A percentile compares a stretch with the other conserved stretches of the same genome.
Conservation (phyloP, 2,888 invertebrate species). For the Plagodis dolabraria region DNA sequence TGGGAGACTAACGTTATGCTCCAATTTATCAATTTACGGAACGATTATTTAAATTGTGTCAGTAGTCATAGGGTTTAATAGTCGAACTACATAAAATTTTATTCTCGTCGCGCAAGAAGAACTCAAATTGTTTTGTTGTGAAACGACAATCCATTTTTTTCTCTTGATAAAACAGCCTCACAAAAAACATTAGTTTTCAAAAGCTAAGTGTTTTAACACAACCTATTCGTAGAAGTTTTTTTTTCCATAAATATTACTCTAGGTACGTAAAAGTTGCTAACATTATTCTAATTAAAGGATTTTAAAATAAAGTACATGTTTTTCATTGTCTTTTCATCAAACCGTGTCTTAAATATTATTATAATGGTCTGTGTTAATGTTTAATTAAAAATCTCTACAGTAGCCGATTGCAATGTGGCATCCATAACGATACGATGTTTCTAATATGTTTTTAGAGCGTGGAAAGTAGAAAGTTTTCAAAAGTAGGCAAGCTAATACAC, state of each 20-base stretch:
- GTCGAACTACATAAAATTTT: constrained; percentile 3
- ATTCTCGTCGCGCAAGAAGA: not conserved
- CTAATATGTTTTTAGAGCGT: constrained; percentile 83
- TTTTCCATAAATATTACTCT: no score
- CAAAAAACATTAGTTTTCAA: no score
- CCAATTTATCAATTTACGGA: constrained; percentile 29
- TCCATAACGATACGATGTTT: constrained; percentile 75
- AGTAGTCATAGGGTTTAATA: constrained; percentile 20
- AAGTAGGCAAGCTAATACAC: constrained; percentile 76
- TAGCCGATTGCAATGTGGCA: constrained; percentile 65
- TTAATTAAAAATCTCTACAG: constrained; percentile 49
- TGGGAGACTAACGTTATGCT: constrained; percentile 20
- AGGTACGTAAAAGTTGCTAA: no score
- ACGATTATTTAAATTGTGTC: constrained; percentile 27
- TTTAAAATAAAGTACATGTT: no score
- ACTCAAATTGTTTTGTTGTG: not conserved
- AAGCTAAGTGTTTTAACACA: no score
- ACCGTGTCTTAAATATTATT: not conserved
- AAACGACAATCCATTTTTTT: no score
- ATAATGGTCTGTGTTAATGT: constrained; percentile 18
- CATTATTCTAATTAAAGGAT: no score
- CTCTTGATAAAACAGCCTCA: no score
- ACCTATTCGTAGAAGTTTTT: no score
- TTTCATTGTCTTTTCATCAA: not conserved
- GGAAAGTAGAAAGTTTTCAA: constrained; percentile 83